Evolutionary conservation across 2,113 vertebrate genomes (phyloP).

Genomic region (Halichoerus grypus): DNA sequence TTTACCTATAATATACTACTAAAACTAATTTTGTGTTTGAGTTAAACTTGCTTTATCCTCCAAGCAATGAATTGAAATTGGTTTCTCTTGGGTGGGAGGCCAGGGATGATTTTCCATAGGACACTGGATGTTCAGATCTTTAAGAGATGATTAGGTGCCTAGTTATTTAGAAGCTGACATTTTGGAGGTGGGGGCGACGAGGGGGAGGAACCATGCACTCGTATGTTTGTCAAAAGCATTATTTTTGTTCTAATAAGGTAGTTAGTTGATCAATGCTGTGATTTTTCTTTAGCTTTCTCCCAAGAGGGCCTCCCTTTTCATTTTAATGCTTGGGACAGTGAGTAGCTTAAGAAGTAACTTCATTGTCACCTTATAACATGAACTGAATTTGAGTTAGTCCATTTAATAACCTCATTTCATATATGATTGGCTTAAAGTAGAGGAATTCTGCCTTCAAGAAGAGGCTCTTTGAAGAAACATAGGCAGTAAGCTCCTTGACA

Average conservation of each 20-base stretch:
- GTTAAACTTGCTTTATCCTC: neutral
- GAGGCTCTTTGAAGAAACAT: neutral
- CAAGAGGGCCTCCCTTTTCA: neutral
- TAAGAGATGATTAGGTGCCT: no score
- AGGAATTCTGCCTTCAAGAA: neutral
- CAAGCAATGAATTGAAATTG: neutral
- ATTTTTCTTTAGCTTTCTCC: neutral
- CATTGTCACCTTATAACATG: neutral
- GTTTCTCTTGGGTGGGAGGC: neutral
- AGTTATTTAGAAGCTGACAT: neutral
- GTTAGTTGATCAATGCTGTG: neutral
- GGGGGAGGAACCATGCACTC: neutral
- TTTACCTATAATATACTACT: neutral
- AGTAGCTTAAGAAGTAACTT: neutral
- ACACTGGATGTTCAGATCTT: no score
- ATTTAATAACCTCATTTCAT: neutral
- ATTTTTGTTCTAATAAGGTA: neutral
- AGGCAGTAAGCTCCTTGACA: neutral
- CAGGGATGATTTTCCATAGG: rapidly evolving
- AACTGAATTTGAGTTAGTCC: neutral
- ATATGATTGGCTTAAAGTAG: neutral
- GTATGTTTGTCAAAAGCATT: neutral
- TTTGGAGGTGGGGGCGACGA: neutral
- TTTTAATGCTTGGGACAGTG: neutral
- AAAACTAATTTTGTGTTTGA: neutral